These are phyloP conservation scores for Xiphorhynchus elegans DNA, from an alignment of 2,113 vertebrate species.

Conservation along the genomic window DNA sequence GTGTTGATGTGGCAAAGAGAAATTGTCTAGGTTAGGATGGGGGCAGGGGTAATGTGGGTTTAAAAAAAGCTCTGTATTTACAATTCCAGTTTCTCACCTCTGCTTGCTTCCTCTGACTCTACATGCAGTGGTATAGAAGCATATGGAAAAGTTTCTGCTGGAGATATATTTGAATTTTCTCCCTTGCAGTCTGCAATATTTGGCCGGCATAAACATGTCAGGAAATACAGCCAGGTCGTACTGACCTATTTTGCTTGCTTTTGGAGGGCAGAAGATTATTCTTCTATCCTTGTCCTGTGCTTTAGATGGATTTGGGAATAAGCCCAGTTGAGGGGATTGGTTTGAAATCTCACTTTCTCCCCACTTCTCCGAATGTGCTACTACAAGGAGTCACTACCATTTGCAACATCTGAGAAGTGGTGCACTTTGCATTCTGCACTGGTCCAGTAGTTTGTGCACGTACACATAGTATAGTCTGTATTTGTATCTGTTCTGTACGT, in stretches of 20 bases:
- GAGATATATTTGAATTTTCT: neutral
- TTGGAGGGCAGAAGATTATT: neutral
- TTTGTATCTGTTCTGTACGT: neutral
- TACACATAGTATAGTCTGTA: neutral
- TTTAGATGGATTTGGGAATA: neutral
- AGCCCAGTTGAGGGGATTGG: neutral
- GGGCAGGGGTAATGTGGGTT: neutral
- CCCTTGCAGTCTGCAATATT: neutral
- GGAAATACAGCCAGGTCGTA: neutral
- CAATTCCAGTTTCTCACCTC: neutral
- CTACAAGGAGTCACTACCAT: neutral
- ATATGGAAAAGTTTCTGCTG: neutral
- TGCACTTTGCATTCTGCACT: neutral
- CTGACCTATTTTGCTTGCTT: neutral
- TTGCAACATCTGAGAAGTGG: neutral
- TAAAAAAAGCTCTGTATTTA: neutral
- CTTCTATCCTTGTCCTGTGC: neutral
- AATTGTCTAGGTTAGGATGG: neutral
- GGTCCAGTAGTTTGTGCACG: neutral
- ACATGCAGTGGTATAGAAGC: neutral
- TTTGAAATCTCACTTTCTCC: neutral
- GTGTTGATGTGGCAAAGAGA: neutral
- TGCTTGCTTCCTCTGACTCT: neutral
- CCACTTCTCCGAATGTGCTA: neutral
- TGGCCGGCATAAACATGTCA: neutral